Evolutionary conservation across 2,888 invertebrate species (phyloP).

Genomic region (Drosophila fungiperda): DNA sequence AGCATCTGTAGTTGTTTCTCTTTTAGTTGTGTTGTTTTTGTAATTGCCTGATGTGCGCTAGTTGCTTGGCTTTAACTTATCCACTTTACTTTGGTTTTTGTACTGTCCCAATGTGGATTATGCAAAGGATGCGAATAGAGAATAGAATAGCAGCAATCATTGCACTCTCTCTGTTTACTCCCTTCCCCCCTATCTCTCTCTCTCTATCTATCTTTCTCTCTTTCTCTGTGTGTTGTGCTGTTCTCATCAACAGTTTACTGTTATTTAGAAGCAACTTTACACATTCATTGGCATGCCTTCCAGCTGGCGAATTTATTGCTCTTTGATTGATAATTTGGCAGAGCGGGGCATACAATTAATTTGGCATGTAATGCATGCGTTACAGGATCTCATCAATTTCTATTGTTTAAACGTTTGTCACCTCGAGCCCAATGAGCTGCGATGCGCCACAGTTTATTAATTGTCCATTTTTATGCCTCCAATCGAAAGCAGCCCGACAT

Average conservation of each 20-base stretch:
- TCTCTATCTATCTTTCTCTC: rapidly evolving
- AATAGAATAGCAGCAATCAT: slow-evolving; percentile 19
- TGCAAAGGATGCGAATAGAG: slow-evolving; percentile 9
- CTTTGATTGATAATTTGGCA: slow-evolving; percentile 76
- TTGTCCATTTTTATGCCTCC: slow-evolving; percentile 67
- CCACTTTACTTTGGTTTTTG: slow-evolving; percentile 13
- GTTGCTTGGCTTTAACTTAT: slow-evolving; percentile 58
- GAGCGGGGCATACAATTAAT: slow-evolving; percentile 66
- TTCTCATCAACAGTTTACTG: slow-evolving; percentile 17
- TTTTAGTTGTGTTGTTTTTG: slow-evolving; percentile 51
- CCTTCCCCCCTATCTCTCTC: neutral
- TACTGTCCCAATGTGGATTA: slow-evolving; percentile 30
- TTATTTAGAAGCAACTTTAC: slow-evolving; percentile 41
- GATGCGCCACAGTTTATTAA: slow-evolving; percentile 68
- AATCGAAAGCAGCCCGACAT: slow-evolving; percentile 56
- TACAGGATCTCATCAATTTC: slow-evolving; percentile 77
- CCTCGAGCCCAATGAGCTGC: slow-evolving; percentile 44
- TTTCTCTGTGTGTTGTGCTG: neutral
- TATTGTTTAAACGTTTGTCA: slow-evolving; percentile 78
- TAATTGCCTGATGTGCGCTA: slow-evolving; percentile 62
- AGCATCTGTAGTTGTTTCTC: slow-evolving; percentile 56
- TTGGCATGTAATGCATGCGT: slow-evolving; percentile 79
- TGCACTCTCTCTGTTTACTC: slow-evolving; percentile 13
- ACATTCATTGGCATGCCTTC: slow-evolving; percentile 19
- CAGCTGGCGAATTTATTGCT: slow-evolving; percentile 67